Conservation (phyloP, 2,797 vertebrate species). For the Spinibarbus caldwelli region DNA sequence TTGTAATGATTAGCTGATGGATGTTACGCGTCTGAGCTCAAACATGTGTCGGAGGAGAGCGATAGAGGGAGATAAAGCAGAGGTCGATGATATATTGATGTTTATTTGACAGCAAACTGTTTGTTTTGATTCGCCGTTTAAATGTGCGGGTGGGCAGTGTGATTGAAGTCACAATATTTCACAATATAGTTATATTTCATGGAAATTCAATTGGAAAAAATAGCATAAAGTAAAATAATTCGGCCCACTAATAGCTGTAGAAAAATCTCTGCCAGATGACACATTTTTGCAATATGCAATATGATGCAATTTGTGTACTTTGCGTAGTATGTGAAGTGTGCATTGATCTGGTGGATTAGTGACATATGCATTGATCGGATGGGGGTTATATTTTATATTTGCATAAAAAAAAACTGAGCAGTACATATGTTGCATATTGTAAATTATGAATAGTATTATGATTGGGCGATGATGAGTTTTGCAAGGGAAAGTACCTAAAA, state of each 20-base stretch:
- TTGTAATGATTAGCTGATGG: constrained; percentile 80
- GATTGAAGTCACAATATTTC: too few species aligned
- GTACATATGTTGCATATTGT: not conserved
- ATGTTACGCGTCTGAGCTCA: constrained; percentile 73
- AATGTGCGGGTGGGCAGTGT: not conserved
- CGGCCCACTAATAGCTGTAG: not conserved
- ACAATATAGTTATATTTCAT: not conserved
- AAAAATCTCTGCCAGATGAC: not conserved
- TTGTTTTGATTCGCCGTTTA: constrained; percentile 25
- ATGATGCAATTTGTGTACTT: not conserved
- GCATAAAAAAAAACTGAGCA: not conserved
- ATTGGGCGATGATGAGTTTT: not conserved
- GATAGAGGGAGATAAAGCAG: constrained; percentile 48
- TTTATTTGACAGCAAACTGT: constrained; percentile 33
- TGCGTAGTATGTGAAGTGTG: not conserved
- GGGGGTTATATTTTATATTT: not conserved
- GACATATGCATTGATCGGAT: too few species aligned
- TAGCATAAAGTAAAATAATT: not conserved
- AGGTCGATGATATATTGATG: constrained; percentile 6
- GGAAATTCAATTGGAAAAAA: not conserved
- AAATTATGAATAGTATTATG: too few species aligned
- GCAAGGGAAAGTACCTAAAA: not conserved
- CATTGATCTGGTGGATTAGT: not conserved
- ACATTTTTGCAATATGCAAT: not conserved
- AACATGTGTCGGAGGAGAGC: constrained; percentile 66